These are phyloP conservation scores for Cariama cristata DNA, from an alignment of 2,113 vertebrate genomes.

Conservation along the genomic window DNA sequence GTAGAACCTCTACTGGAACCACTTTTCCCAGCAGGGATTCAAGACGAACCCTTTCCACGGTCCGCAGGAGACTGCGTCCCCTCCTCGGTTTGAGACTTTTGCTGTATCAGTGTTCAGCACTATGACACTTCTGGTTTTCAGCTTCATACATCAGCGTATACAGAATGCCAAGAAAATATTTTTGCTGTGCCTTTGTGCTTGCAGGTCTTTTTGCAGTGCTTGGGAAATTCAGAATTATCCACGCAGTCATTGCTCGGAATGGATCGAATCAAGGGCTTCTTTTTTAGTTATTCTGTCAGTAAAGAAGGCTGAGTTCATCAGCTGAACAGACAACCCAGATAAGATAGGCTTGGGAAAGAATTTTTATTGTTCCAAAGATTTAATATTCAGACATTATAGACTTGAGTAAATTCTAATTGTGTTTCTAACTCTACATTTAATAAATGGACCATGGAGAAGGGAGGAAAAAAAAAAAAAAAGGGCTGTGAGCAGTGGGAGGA, in stretches of 20 bases:
- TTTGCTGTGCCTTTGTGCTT: background rate
- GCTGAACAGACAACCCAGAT: background rate
- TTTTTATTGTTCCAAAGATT: conserved; percentile 27
- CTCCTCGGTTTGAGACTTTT: background rate
- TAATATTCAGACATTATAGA: conserved; percentile 22
- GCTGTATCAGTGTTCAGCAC: background rate
- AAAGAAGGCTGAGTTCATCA: background rate
- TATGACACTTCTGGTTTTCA: background rate
- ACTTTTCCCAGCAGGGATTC: background rate
- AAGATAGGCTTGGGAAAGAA: background rate
- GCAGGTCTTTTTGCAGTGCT: background rate
- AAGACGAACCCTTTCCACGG: background rate
- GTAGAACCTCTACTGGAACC: background rate
- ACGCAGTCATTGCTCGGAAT: background rate
- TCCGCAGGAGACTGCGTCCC: background rate
- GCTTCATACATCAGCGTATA: background rate
- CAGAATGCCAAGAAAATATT: background rate
- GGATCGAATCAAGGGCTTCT: background rate
- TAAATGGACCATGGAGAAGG: conserved; percentile 31
- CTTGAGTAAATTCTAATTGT: conserved; percentile 57
- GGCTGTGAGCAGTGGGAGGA: conserved; percentile 18
- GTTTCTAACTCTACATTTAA: conserved; percentile 52
- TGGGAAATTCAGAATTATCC: background rate
- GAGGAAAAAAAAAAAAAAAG: background rate
- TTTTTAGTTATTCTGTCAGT: background rate